phyloP scores from a whole-genome alignment of 2,113 vertebrate genomes.

The Garra rufa region DNA sequence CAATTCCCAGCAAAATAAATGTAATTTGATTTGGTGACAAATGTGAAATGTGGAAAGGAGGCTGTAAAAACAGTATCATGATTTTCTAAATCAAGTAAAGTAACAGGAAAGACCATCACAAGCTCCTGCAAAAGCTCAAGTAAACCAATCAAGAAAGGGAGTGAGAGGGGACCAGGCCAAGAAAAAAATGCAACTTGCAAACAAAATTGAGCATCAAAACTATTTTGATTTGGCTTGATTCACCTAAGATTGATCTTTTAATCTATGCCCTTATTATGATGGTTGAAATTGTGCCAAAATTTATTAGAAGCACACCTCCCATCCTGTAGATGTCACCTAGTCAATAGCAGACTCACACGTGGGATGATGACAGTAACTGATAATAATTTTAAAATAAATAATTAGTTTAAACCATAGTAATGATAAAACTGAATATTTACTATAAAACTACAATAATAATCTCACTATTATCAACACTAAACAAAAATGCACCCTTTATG shows the following conservation, averaged over 20 bases:
- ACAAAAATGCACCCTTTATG: not conserved
- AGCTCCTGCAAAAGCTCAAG: not conserved
- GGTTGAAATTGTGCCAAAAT: not conserved
- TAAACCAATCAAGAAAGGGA: not conserved
- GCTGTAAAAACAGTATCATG: not conserved
- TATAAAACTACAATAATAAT: not conserved
- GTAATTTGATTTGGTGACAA: not conserved
- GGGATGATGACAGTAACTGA: not conserved
- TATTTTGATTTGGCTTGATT: not conserved
- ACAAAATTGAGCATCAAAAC: not conserved
- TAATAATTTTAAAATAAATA: not conserved
- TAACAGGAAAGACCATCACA: not conserved
- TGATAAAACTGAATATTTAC: not conserved
- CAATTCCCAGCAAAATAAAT: not conserved
- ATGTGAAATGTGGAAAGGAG: not conserved
- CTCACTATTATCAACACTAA: not conserved
- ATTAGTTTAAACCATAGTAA: not conserved
- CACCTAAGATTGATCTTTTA: not conserved
- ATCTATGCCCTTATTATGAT: not conserved
- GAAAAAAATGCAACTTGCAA: not conserved
- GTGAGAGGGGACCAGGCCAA: not conserved
- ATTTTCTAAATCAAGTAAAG: not conserved
- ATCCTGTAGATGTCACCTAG: constrained; percentile 16
- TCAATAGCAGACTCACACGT: not conserved
- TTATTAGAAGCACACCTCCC: not conserved